These are phyloP conservation scores for Neosalanx taihuensis DNA, from an alignment of 2,797 vertebrate species.

Conservation along the genomic window DNA sequence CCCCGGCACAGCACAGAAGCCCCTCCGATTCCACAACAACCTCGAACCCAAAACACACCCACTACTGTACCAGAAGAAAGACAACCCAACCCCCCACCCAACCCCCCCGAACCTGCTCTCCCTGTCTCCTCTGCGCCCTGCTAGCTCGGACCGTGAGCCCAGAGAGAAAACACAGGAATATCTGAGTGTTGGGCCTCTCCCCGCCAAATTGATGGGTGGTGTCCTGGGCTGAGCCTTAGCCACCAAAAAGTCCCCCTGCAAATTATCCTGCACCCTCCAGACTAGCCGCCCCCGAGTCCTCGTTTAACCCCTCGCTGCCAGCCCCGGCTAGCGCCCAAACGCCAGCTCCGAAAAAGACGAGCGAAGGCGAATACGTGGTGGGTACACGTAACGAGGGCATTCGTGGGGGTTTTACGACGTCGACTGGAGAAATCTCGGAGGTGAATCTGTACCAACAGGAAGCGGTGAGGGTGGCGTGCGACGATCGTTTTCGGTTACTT, in stretches of 20 bases:
- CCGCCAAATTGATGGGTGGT: slow-evolving; percentile 80
- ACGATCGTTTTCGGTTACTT: too few species aligned
- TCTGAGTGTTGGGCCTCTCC: slow-evolving; percentile 70
- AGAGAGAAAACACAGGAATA: slow-evolving; percentile 74
- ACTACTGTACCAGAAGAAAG: background rate
- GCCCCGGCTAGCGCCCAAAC: slow-evolving; percentile 49
- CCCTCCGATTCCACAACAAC: too few species aligned
- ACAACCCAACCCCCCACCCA: slow-evolving; percentile 45
- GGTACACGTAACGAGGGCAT: too few species aligned
- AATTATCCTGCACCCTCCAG: slow-evolving; percentile 65
- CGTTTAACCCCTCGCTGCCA: slow-evolving; percentile 69
- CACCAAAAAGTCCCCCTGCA: slow-evolving; percentile 75
- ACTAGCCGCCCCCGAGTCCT: slow-evolving; percentile 43
- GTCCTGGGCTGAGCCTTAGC: slow-evolving; percentile 75
- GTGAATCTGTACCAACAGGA: slow-evolving; percentile 12
- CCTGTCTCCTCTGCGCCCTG: slow-evolving; percentile 63
- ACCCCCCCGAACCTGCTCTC: slow-evolving; percentile 69
- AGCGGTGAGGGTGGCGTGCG: slow-evolving; percentile 18
- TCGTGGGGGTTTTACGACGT: too few species aligned
- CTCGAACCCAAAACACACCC: background rate
- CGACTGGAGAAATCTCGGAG: too few species aligned
- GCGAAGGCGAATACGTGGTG: too few species aligned
- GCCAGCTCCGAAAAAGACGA: slow-evolving; percentile 22
- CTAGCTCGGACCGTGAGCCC: slow-evolving; percentile 63
- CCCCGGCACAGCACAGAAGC: too few species aligned